These are phyloP conservation scores for Conomelus anceps DNA, from an alignment of 2,888 invertebrate genomes.

Conservation along the genomic window DNA sequence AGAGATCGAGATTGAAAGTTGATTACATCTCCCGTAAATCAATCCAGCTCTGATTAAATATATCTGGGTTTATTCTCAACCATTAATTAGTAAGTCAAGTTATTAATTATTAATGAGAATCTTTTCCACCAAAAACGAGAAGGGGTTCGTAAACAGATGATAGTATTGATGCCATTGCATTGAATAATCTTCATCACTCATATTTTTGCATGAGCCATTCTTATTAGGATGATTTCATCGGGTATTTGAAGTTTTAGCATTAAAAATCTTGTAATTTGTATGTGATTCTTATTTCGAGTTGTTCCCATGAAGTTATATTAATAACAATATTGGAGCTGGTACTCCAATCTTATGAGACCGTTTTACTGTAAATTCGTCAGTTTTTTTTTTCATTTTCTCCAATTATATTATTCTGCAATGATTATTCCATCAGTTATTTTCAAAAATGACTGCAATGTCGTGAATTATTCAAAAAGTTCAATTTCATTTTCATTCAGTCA, in stretches of 20 bases:
- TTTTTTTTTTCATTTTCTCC: neutral
- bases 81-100: too few species aligned
- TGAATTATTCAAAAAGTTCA: neutral
- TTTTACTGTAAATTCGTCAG: neutral
- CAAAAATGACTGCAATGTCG: too few species aligned
- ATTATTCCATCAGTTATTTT: too few species aligned
- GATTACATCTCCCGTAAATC: too few species aligned
- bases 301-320: neutral
- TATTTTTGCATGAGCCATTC: neutral
- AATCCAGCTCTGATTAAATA: too few species aligned
- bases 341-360: neutral
- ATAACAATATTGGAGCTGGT: neutral
- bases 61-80: too few species aligned
- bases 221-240: neutral
- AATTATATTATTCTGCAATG: too few species aligned
- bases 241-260: neutral
- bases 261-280: neutral
- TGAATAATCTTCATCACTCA: neutral
- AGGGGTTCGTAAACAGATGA: too few species aligned
- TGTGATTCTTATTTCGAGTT: neutral
- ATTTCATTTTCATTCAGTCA: neutral
- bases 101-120: too few species aligned
- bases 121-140: too few species aligned
- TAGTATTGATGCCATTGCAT: neutral
- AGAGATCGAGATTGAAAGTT: neutral